These are phyloP conservation scores for Rhynchophorus ferrugineus DNA, from an alignment of 1,140 invertebrate species.

Conservation along the genomic window DNA sequence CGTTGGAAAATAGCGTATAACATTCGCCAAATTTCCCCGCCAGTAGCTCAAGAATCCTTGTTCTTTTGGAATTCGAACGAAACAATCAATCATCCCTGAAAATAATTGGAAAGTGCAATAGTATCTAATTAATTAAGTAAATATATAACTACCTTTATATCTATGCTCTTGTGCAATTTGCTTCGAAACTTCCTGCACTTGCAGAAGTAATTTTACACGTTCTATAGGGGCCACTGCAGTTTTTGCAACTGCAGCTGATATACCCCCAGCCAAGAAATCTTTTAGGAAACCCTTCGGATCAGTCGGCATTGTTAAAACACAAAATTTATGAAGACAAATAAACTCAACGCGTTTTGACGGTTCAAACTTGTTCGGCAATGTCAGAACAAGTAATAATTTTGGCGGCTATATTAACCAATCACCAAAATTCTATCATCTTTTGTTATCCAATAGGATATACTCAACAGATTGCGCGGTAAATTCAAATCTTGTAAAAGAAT, in stretches of 20 bases:
- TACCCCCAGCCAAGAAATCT: slow-evolving; percentile 78
- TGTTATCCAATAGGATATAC: too few relatives aligned
- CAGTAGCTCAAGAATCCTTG: slow-evolving; percentile 80
- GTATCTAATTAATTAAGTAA: background rate
- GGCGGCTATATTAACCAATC: too few relatives aligned
- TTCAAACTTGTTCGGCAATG: too few relatives aligned
- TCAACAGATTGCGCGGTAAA: too few relatives aligned
- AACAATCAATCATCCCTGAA: slow-evolving; percentile 78
- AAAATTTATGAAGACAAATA: too few relatives aligned
- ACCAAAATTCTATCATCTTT: too few relatives aligned
- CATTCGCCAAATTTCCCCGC: slow-evolving; percentile 91
- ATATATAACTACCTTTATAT: slow-evolving; percentile 63
- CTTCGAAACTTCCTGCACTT: slow-evolving; percentile 79
- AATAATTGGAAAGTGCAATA: slow-evolving; percentile 14
- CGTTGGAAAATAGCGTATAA: slow-evolving; percentile 90
- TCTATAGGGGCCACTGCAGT: slow-evolving; percentile 83
- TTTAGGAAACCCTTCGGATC: slow-evolving; percentile 65
- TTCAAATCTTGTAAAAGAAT: too few relatives aligned
- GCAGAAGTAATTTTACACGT: slow-evolving; percentile 82
- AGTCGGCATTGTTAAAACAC: slow-evolving; percentile 18
- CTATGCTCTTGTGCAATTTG: slow-evolving; percentile 69
- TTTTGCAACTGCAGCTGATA: slow-evolving; percentile 81
- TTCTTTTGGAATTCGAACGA: slow-evolving; percentile 77
- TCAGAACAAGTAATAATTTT: too few relatives aligned
- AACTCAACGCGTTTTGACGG: too few relatives aligned